A percentile compares a stretch with the other conserved stretches of the same genome.
Conservation (phyloP, 2,113 vertebrate genomes). For the Podarcis raffonei region DNA sequence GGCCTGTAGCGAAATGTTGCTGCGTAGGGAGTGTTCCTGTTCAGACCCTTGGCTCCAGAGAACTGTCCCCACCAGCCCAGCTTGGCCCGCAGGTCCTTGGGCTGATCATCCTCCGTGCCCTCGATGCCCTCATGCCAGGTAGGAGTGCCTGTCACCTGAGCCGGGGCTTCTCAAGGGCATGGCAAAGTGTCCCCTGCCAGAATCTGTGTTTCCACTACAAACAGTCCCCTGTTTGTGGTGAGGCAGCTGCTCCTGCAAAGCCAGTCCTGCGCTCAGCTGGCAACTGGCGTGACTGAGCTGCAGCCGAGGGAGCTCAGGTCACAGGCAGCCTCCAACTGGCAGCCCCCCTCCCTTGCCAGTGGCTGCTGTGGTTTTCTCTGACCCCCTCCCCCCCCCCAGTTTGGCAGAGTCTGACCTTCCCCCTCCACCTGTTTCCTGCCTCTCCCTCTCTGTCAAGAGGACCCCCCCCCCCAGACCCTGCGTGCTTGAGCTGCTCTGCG, state of each 20-base stretch:
- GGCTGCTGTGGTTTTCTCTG: constrained; percentile 54
- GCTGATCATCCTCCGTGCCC: constrained; percentile 26
- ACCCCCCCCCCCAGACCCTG: constrained; percentile 4
- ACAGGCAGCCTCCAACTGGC: background rate
- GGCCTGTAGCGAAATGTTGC: background rate
- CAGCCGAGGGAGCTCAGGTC: background rate
- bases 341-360: constrained; percentile 30
- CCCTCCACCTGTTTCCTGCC: constrained; percentile 69
- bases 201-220: constrained; percentile 3
- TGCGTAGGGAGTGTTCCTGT: background rate
- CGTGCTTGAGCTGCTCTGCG: background rate
- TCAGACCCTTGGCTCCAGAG: too few relatives aligned
- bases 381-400: constrained; percentile 3
- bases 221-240: constrained; percentile 2
- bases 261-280: background rate
- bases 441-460: constrained; percentile 33
- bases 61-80: background rate
- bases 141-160: background rate
- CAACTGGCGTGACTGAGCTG: fast-evolving
- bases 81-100: background rate
- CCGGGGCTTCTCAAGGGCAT: background rate
- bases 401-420: constrained; percentile 47
- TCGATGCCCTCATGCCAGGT: background rate
- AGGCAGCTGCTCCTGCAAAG: background rate
- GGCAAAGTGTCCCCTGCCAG: background rate